Percentiles rank a stretch among this genome's conserved stretches.
Evolutionary conservation across 2,888 invertebrate genomes (phyloP).

Genomic region (Strigamia crassipes): DNA sequence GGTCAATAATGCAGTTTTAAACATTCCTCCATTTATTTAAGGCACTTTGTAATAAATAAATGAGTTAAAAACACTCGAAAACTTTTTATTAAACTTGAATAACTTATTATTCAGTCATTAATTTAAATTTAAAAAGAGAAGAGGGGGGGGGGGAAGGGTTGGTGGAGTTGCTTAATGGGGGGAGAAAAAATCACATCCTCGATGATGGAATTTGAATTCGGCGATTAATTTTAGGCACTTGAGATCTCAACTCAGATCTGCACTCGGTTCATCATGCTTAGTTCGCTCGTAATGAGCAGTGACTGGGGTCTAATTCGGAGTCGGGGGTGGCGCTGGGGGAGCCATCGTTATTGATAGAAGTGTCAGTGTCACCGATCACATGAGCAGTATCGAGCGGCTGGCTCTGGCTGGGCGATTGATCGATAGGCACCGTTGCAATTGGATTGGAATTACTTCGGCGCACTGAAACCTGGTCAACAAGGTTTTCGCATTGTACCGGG

Average conservation of each 20-base stretch:
- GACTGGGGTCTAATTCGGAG: slow-evolving; percentile 18
- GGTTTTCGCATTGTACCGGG: slow-evolving; percentile 39
- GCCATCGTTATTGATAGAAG: slow-evolving; percentile 14
- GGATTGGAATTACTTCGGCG: slow-evolving; percentile 35
- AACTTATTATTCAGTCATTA: neutral
- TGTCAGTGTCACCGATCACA: slow-evolving; percentile 13
- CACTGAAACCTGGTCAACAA: slow-evolving; percentile 15
- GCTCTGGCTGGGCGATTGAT: slow-evolving; percentile 11
- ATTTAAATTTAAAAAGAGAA: neutral
- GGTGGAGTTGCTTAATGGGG: too few species aligned
- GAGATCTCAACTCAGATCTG: neutral
- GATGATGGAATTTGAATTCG: too few species aligned
- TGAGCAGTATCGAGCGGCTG: neutral
- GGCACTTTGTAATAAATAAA: slow-evolving; percentile 8
- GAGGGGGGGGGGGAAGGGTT: too few species aligned
- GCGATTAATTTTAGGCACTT: neutral
- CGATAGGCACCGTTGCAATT: slow-evolving; percentile 5
- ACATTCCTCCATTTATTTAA: neutral
- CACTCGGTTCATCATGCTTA: neutral
- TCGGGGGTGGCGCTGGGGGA: neutral
- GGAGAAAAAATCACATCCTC: too few species aligned
- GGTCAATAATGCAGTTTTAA: neutral
- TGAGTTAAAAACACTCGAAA: neutral
- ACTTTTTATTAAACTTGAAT: neutral
- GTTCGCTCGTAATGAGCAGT: neutral